Base-by-base conservation (phyloP, 2,888 invertebrate genomes). In the Morpho achilles region DNA sequence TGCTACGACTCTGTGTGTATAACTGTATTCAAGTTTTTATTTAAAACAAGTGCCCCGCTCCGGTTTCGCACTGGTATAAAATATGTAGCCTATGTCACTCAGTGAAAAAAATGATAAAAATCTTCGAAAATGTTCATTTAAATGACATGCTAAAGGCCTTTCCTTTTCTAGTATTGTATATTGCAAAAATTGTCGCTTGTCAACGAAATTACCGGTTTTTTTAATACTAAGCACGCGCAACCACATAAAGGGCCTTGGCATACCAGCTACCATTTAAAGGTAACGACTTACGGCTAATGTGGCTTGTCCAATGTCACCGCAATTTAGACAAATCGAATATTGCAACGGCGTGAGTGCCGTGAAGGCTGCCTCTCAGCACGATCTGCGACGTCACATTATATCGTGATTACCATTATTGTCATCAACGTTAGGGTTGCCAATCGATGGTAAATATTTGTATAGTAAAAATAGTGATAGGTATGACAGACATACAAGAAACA, bases 301-400 rank as follows among this genome's bases (percentile, higher is more conserved):
- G 58, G 60, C 52, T 49, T 57, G 50, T 64, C 66, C 69, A 73
- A 71, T 73, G 71, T 70, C 71, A 68, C 66, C 67, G 71, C 66
- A 68, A 70, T 69, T 70, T 68, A 63, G 71, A 61, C 69, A 67
- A 70, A 70, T 70, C 72, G 70, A 70, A 72, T 67, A 65, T 67
- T 67, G 69, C 69, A 70, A 72, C 66, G 67, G 79, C 71, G 3
- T 77, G 83, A 82, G 77, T 80, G 69, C 70, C 86, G 72, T 83
- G 87, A 87, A 88, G 87, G 87, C 71, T 84, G 82, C 77, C 76
- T 69, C 70, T 70, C 67, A 71, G 78, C 81, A 82, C 79, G 82
- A 75, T 61, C 54, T 51, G 71, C 82, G 84, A 87, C 87, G 86
- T 85, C 87, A 85, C 32, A 32, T 32, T 67, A 69, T 62, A 67